Base-by-base conservation (phyloP, 2,888 invertebrate genomes). In the Barypeithes pellucidus region DNA sequence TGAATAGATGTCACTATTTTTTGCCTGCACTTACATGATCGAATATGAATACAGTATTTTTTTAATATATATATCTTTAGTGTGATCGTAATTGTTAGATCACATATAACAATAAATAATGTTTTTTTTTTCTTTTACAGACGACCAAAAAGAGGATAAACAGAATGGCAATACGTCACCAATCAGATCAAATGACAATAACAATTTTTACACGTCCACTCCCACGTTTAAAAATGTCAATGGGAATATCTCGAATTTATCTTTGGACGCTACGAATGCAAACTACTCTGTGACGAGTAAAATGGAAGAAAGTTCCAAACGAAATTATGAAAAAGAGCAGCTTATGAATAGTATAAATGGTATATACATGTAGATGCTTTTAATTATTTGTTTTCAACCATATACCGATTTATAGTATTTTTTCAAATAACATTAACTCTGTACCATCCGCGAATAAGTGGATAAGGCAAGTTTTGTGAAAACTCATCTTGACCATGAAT, bases 181-280 rank as follows among this genome's bases (percentile, higher is more conserved):
- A 2, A 73, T 75, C 29, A 77, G 79, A 54, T 70, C 72, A n/a
- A 79, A 82, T 39, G 84, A 85, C 73, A 85, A 86, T 76, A 85
- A 86, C 75, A 83, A 83, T 20, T 83, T 85, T 68, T 86, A 83
- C 76, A 80, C 84, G 20, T 90, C 61, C 83, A 88, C 76, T 82
- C 88, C 83, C 85, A 88, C 81, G 86, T 88, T 81, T 86, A 82
- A 80, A 67, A 89, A 81, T 61, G 77, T 81, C 0, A 83, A 84
- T 59, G 83, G 82, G 3, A 84, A 82, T 72, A 80, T 89, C 2
- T 86, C 87, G 9, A 87, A 88, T 67, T 72, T 81, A 20, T 80
- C 82, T 54, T 84, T 87, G 61, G 88, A 81, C 41, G 78, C 77
- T 85, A 88, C 88, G 70, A 89, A 89, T 78, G 82, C 80, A 14